Base-by-base conservation (phyloP, 1,140 invertebrate genomes). In the Bombus impatiens region DNA sequence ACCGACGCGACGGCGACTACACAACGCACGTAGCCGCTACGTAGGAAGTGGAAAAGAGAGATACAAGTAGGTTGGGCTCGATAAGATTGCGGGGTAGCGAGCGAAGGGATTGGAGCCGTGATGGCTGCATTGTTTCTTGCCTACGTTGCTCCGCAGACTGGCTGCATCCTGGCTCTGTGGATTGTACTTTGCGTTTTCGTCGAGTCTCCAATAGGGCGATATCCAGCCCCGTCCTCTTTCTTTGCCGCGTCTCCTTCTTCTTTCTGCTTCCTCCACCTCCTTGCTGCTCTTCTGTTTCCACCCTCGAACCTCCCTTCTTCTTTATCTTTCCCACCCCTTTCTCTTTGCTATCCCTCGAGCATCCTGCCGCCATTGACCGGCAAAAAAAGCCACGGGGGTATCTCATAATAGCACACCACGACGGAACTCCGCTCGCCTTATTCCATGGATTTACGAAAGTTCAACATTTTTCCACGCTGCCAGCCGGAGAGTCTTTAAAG, bases 71-170 rank as follows among this genome's bases (percentile, higher is more conserved):
- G 78, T 71, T 71, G 53, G 47, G 83, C 84, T 89, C 90, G 89
- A 91, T 89, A 89, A 89, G 89, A 86, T 88, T 88, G 81, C 86
- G 83, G 83, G 78, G 86, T 82, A 82, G 84, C 79, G 68, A 85
- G 83, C 76, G 87, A 85, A 86, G 65, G 77, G 88, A 86, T 89
- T 90, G 89, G 84, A 76, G 88, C 87, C 80, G 86, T 90, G 91
- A 93, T 91, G 90, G 91, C 91, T 92, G 92, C 90, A 94, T 94
- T 94, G 93, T 93, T 93, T 94, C 91, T 93, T 93, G 93, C 90
- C 91, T 90, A 94, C 89, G 93, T 92, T 92, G 93, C 92, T 90
- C 86, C 76, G 78, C 89, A 87, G 82, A 91, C 87, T 90, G 86
- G 88, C 86, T 93, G 86, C 89, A 91, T 91, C 89, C 70, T 86